phyloP scores from a whole-genome alignment of 37 sponge, comb jelly and placozoan genomes.

The Corticium candelabrum region DNA sequence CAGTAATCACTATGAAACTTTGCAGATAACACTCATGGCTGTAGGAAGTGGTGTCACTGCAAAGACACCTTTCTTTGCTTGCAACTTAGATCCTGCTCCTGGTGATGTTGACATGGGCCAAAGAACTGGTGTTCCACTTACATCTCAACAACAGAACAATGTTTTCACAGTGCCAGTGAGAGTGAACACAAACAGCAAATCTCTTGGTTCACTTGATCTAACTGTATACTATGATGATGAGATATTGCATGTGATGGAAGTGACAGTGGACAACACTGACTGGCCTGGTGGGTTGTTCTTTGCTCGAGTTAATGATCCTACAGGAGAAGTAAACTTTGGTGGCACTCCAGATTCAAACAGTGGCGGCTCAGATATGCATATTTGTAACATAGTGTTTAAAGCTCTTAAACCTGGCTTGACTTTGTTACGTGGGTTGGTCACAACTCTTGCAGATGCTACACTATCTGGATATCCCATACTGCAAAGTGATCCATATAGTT shows the following conservation, averaged over 20 bases:
- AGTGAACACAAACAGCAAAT: slow-evolving; percentile 36
- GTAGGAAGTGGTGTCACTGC: neutral
- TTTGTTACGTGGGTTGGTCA: slow-evolving; percentile 17
- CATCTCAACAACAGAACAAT: neutral
- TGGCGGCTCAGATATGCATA: slow-evolving; percentile 8
- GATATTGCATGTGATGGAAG: slow-evolving; percentile 17
- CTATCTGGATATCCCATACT: neutral
- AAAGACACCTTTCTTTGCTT: neutral
- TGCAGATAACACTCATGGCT: neutral
- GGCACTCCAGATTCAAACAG: slow-evolving; percentile 27
- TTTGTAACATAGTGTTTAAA: slow-evolving; percentile 14
- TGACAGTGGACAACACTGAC: slow-evolving; percentile 1
- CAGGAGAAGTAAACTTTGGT: slow-evolving; percentile 23
- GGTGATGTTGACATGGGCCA: slow-evolving; percentile 73
- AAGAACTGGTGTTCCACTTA: slow-evolving; percentile 31
- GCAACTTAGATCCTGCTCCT: slow-evolving; percentile 56
- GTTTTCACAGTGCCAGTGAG: slow-evolving; percentile 9
- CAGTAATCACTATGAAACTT: neutral
- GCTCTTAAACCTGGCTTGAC: slow-evolving; percentile 14
- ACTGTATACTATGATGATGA: slow-evolving; percentile 37
- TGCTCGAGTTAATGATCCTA: slow-evolving; percentile 3
- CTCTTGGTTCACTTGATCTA: slow-evolving; percentile 36
- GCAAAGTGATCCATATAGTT: slow-evolving; percentile 3
- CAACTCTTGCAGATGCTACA: slow-evolving; percentile 15
- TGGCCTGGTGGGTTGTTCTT: slow-evolving; percentile 19